Base-by-base conservation (phyloP, 1,140 invertebrate species). In the Dufourea novaeangliae region DNA sequence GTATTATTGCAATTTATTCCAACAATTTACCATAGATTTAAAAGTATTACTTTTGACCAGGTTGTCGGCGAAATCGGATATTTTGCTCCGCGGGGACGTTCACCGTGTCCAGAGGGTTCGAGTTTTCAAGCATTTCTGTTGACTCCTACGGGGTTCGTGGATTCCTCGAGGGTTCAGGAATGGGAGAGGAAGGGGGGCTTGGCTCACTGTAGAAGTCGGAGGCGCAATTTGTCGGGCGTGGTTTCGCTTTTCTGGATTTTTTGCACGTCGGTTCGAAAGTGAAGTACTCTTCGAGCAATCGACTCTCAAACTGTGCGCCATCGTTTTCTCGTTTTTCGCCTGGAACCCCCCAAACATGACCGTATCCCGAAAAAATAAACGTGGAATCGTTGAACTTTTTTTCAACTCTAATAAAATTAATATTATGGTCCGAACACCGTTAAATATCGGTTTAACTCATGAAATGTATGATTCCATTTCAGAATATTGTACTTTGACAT, bases 141-240 rank as follows among this genome's bases (percentile, higher is more conserved):
- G 34, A 82, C 68, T 79, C 79, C 27, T 59, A 27, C 44, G 74
- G 79, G n/a, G n/a, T n/a, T n/a, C n/a, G n/a, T n/a, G n/a, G n/a
- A n/a, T n/a, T n/a, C n/a, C n/a, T n/a, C n/a, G n/a, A n/a, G n/a
- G n/a, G n/a, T n/a, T n/a, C n/a, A n/a, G n/a, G n/a, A n/a, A n/a
- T n/a, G n/a, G n/a, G n/a, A n/a, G n/a, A n/a, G n/a, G n/a, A n/a
- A 20, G 54, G 44, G 63, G 37, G 34, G 46, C 44, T 59, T 17
- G 61, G 67, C n/a, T 17, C 56, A 22, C 29, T 20, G 46, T 41
- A 61, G 22, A 27, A 32, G 57, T 56, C 34, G n/a, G n/a, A 78
- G 78, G 78, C 80, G 78, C 80, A 78, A 83, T 83, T 83, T 82
- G 74, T 82, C 69, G 76, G n/a, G 50, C 56, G 14, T 25, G 41